Percentiles rank a stretch among this genome's conserved stretches.
Evolutionary conservation across 30 jellyfish, hydroid and myxozoan species (phyloP).

Genomic region (Hydra vulgaris): DNA sequence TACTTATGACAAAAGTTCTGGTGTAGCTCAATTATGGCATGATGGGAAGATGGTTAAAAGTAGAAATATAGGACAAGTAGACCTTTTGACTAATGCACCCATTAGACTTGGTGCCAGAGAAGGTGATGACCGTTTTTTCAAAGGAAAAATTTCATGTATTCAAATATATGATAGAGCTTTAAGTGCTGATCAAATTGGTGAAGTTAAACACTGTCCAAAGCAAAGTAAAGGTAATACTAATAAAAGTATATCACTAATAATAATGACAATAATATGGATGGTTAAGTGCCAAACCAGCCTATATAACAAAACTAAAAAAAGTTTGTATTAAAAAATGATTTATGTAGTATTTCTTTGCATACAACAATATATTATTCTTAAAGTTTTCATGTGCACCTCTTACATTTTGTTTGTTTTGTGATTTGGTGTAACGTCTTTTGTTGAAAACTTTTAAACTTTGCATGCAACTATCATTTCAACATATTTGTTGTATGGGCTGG

Average conservation of each 20-base stretch:
- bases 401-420: too few relatives aligned
- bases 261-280: too few relatives aligned
- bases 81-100: constrained; percentile 65
- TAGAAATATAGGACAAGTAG: constrained; percentile 86
- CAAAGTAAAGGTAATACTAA: constrained; percentile 2
- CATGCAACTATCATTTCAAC: too few relatives aligned
- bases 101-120: constrained; percentile 94
- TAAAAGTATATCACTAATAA: background rate
- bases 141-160: constrained; percentile 85
- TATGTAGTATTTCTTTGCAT: too few relatives aligned
- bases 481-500: too few relatives aligned
- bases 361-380: too few relatives aligned
- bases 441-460: too few relatives aligned
- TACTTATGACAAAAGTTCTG: constrained; percentile 82
- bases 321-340: too few relatives aligned
- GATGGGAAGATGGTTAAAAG: constrained; percentile 98
- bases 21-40: constrained; percentile 97
- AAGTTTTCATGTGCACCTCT: too few relatives aligned
- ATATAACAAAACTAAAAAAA: too few relatives aligned
- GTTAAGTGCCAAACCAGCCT: too few relatives aligned
- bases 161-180: constrained; percentile 71
- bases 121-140: constrained; percentile 78
- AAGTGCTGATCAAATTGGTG: constrained; percentile 84
- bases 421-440: too few relatives aligned
- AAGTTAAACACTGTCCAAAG: constrained; percentile 80